Conservation (phyloP, 1,140 invertebrate species). For the Ridgeia piscesae region DNA sequence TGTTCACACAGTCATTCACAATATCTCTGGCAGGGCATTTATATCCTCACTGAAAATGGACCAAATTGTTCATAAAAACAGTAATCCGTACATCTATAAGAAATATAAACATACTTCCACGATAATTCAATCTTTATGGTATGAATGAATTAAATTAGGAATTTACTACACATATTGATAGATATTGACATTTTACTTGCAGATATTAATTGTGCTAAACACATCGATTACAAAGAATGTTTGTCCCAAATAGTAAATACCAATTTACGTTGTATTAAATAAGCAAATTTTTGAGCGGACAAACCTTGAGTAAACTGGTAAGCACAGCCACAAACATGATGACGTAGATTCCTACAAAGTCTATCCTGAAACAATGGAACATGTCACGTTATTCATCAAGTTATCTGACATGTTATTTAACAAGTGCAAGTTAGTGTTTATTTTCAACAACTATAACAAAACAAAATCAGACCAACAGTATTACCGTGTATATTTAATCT, state of each 20-base stretch:
- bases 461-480: too few species aligned
- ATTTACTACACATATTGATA: too few species aligned
- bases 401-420: background rate
- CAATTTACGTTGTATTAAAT: background rate
- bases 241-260: background rate
- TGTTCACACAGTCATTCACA: background rate
- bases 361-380: conserved; percentile 27
- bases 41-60: background rate
- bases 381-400: background rate
- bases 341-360: conserved; percentile 33
- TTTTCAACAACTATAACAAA: too few species aligned
- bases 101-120: background rate
- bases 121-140: background rate
- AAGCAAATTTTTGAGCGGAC: background rate
- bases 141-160: background rate
- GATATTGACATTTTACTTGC: background rate
- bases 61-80: background rate
- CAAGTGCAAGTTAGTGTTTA: too few species aligned
- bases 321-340: conserved; percentile 35
- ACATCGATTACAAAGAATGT: background rate
- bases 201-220: background rate
- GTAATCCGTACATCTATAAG: background rate
- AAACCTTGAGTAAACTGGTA: conserved; percentile 29
- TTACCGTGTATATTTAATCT: too few species aligned
- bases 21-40: background rate